phyloP scores from a whole-genome alignment of 2,888 invertebrate species.

The Schizotus pectinicornis region DNA sequence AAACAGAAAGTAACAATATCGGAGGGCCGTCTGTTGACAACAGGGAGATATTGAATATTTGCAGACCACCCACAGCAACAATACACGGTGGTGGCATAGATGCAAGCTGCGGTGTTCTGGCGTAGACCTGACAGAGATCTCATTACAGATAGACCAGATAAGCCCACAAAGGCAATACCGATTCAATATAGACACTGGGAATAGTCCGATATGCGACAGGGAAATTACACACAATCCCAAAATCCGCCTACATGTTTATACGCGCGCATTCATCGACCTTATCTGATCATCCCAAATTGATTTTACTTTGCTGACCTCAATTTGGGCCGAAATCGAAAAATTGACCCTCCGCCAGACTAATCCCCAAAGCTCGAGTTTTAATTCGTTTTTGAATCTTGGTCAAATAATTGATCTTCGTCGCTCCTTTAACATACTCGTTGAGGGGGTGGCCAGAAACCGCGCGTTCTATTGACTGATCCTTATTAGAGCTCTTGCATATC shows the following conservation, averaged over 20 bases:
- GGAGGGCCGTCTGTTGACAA: slow-evolving; percentile 32
- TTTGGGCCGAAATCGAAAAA: slow-evolving; percentile 16
- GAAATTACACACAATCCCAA: slow-evolving; percentile 56
- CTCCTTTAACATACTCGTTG: no score
- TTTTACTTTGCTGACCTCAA: slow-evolving; percentile 56
- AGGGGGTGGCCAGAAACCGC: no score
- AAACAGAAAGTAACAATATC: slow-evolving; percentile 27
- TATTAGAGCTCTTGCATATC: slow-evolving; percentile 1
- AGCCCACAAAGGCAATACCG: slow-evolving; percentile 59
- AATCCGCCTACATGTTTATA: slow-evolving; percentile 58
- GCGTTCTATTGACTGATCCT: neutral
- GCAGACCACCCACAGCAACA: slow-evolving; percentile 43
- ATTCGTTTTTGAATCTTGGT: no score
- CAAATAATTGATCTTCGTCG: no score
- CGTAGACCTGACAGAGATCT: slow-evolving; percentile 56
- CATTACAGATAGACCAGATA: slow-evolving; percentile 60
- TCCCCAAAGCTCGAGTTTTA: no score
- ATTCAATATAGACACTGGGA: slow-evolving; percentile 58
- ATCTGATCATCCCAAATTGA: slow-evolving; percentile 56
- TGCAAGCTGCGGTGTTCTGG: slow-evolving; percentile 28
- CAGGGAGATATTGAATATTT: slow-evolving; percentile 32
- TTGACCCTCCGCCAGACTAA: no score
- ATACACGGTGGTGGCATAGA: slow-evolving; percentile 32
- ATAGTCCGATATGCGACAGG: slow-evolving; percentile 51
- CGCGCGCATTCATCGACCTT: slow-evolving; percentile 48